Percentiles rank a stretch among this genome's conserved stretches.
phyloP scores from a whole-genome alignment of 2,888 invertebrate species.

The Acrobasis repandana region DNA sequence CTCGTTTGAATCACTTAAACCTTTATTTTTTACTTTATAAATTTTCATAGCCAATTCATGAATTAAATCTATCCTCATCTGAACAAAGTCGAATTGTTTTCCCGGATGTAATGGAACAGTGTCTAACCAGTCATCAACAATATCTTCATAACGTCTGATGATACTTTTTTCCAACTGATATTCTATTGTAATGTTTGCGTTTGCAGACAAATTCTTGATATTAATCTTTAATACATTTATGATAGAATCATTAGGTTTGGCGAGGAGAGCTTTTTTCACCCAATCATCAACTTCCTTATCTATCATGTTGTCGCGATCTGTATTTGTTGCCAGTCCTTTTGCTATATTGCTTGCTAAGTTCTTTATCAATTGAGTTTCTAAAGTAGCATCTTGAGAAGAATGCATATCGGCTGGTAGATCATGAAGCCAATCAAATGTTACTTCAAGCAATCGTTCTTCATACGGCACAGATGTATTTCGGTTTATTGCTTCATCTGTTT shows the following conservation, averaged over 20 bases:
- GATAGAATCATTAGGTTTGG: neutral
- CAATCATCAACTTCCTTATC: constrained; percentile 29
- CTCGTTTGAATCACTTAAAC: neutral
- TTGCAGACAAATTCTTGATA: constrained; percentile 13
- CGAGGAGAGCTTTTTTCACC: constrained; percentile 20
- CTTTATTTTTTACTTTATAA: constrained; percentile 12
- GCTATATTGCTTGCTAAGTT: constrained; percentile 27
- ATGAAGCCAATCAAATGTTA: constrained; percentile 27
- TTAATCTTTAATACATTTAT: constrained; percentile 23
- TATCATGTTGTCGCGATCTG: constrained; percentile 20
- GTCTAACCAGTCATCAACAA: constrained; percentile 30
- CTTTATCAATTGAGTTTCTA: constrained; percentile 19
- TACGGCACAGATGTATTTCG: constrained; percentile 10
- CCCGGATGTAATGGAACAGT: constrained; percentile 18
- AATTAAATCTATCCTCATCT: constrained; percentile 23
- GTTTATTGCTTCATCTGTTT: neutral
- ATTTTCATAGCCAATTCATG: constrained; percentile 29
- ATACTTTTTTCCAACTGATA: constrained; percentile 17
- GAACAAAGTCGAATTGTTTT: neutral
- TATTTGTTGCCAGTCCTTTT: constrained; percentile 17
- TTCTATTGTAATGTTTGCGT: neutral
- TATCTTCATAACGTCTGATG: constrained; percentile 28
- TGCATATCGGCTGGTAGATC: constrained; percentile 23
- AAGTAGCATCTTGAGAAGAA: constrained; percentile 14
- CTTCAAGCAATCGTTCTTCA: constrained; percentile 22